Percentiles rank a stretch among this genome's conserved stretches.
Conservation (phyloP, 2,888 invertebrate species). For the Euproctis similis region DNA sequence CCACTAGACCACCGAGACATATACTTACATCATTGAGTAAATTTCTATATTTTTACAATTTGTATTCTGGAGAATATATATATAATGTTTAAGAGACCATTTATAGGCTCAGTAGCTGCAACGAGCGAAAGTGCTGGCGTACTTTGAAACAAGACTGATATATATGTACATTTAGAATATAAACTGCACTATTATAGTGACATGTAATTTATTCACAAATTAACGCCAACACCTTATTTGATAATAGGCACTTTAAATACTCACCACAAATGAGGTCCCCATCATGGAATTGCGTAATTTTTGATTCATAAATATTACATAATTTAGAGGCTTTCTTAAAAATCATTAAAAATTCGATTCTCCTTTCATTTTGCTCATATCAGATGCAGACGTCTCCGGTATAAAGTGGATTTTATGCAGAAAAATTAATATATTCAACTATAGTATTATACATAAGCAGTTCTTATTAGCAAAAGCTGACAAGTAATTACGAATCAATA, state of each 20-base stretch:
- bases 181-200: constrained; percentile 55
- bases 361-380: constrained; percentile 24
- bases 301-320: constrained; percentile 36
- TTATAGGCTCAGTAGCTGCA: constrained; percentile 36
- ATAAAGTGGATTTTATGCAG: too few relatives aligned
- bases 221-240: constrained; percentile 14
- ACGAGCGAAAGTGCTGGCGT: constrained; percentile 45
- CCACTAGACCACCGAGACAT: too few relatives aligned
- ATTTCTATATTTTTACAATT: constrained; percentile 40
- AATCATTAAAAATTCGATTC: constrained; percentile 22
- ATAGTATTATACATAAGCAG: too few relatives aligned
- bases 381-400: constrained; percentile 6
- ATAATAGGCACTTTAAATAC: too few relatives aligned
- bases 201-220: constrained; percentile 28
- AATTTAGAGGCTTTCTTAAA: constrained; percentile 21
- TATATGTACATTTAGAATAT: constrained; percentile 38
- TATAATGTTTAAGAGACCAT: constrained; percentile 38
- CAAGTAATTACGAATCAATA: too few relatives aligned
- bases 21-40: constrained; percentile 25
- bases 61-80: constrained; percentile 51
- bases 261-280: too few relatives aligned
- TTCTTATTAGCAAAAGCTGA: too few relatives aligned
- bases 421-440: too few relatives aligned
- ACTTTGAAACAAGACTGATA: constrained; percentile 28
- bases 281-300: constrained; percentile 26